Evolutionary conservation across 2,888 invertebrate genomes (phyloP).

Genomic region (Melinaea menophilus): DNA sequence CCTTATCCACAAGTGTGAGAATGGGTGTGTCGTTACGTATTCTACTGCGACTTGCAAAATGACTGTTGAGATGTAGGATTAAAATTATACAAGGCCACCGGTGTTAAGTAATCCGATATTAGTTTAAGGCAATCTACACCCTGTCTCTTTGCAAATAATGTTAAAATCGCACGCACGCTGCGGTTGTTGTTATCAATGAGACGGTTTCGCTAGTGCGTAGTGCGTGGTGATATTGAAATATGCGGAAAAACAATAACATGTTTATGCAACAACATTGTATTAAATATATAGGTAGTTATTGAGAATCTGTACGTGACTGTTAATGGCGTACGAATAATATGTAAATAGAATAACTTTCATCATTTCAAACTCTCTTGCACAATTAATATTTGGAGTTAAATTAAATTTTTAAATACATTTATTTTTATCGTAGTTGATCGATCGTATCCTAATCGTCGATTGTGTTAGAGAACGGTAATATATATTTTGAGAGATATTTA

Average conservation of each 20-base stretch:
- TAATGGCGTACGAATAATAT: too few relatives aligned
- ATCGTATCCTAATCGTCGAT: too few relatives aligned
- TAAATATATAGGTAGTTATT: too few relatives aligned
- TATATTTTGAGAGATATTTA: too few relatives aligned
- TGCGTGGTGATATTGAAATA: conserved; percentile 12
- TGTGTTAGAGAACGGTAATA: too few relatives aligned
- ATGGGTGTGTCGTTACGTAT: conserved; percentile 75
- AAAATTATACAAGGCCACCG: conserved; percentile 59
- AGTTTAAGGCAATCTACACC: conserved; percentile 53
- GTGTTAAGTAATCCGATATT: conserved; percentile 43
- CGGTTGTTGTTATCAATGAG: conserved; percentile 19
- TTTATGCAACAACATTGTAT: conserved; percentile 13
- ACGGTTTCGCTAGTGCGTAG: conserved; percentile 15
- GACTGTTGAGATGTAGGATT: conserved; percentile 66
- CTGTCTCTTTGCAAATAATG: conserved; percentile 36
- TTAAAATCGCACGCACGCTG: conserved; percentile 14
- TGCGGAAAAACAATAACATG: conserved; percentile 27
- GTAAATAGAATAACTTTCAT: too few relatives aligned
- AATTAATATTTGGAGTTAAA: too few relatives aligned
- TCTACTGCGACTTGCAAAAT: conserved; percentile 52
- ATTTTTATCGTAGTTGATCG: too few relatives aligned
- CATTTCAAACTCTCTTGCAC: too few relatives aligned
- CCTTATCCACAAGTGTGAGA: conserved; percentile 68
- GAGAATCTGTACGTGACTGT: too few relatives aligned
- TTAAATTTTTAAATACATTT: too few relatives aligned